Base-by-base conservation (phyloP, 2,888 invertebrate genomes). In the Sinhomidia bicolor region DNA sequence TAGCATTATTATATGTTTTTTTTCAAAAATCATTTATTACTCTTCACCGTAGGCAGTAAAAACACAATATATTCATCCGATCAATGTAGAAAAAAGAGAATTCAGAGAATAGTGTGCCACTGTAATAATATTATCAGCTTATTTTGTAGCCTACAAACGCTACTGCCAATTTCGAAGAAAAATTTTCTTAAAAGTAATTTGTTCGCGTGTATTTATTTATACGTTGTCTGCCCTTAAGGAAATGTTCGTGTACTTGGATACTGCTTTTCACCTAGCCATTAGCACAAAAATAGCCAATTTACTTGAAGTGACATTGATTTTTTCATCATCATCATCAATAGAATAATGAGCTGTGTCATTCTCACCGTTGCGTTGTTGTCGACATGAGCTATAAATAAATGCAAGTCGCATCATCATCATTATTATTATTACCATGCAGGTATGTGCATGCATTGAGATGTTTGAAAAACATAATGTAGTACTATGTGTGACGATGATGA, bases 261-360 rank as follows among this genome's bases (percentile, higher is more conserved):
- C 26, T 36, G 51, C 26, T 36, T 68, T 65, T 68, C 23, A 32
- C 54, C 26, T 17, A 76, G 9, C 51, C 68, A 68, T 68, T 68
- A 76, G 51, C 26, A 54, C 32, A 60, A 74, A 51, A 84, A 76
- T 84, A 76, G 47, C 84, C 74, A 84, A 84, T 84, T 84, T 60
- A 84, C 6, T 60, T 65, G 32, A 76, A 57, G n/a, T 84, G 84
- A 84, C 84, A 84, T 84, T 84, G 84, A 84, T 84, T 74, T 26
- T 23, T 84, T 76, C 82, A 29, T 74, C 60, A 47, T 76, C 82
- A 29, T 74, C 60, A 47, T 36, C 76, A 47, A 54, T 76, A 32
- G 12, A 57, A 51, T 84, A 84, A 84, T 84, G 60, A 76, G 74
- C 60, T 68, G 36, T 84, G 36, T 80, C 80, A 80, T 84, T 76